Base-by-base conservation (phyloP, 2,888 invertebrate species). In the Patella depressa region DNA sequence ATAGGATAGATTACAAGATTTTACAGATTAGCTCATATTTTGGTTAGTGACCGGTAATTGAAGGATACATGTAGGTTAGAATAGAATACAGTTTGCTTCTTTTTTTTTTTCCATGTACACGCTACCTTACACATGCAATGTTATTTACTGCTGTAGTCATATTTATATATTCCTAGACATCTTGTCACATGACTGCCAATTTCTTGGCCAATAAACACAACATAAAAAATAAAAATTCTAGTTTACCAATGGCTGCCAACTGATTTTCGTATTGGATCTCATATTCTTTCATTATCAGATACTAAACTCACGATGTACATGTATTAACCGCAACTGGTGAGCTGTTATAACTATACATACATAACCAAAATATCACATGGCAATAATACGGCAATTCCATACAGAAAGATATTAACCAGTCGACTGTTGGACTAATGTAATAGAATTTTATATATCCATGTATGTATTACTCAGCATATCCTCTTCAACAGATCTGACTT, bases 401-500 rank as follows among this genome's bases (percentile, higher is more conserved):
- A 45, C 65, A 65, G 65, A 65, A 65, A 65, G 65, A 65, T 45
- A 45, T 45, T 45, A 45, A 45, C 45, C 45, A 45, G 45, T 45
- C 45, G 45, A 45, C 45, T 9, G 45, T 65, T 65, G 65, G 65
- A 65, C 24, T 65, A 65, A 45, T 45, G 45, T 45, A 45, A 65
- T 65, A 65, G 65, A 65, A 65, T 24, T 24, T 24, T 24, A 24
- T 65, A 24, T 65, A 19, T 65, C 65, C 65, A 65, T 65, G 65
- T 65, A 65, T 24, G 24, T 65, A 65, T 65, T 24, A 65, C 24
- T 24, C 24, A 45, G 24, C 65, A 24, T 24, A 17, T 59, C 59
- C 65, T 65, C 65, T 65, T 65, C 24, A 65, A 65, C 65, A 65
- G 65, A 65, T 65, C 65, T 65, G 65, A 65, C 65, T 65, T 65